These are phyloP conservation scores for Cyprinodon diabolis DNA, from an alignment of 2,797 vertebrate species.

Conservation along the genomic window DNA sequence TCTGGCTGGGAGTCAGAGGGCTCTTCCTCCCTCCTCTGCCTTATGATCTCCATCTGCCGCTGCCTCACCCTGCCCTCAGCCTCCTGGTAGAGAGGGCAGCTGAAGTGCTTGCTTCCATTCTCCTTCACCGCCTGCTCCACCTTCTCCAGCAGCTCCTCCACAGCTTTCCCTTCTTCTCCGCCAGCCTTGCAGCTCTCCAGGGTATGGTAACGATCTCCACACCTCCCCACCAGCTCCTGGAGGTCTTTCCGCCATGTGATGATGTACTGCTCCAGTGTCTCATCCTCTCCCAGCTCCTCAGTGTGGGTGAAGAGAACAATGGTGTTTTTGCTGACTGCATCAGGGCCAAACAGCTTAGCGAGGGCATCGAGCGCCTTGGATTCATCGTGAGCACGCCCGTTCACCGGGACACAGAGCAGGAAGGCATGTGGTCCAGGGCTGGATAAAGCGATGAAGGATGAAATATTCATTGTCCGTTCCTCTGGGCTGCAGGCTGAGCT, in stretches of 20 bases:
- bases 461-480: constrained; percentile 67
- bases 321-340: constrained; percentile 57
- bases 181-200: constrained; percentile 46
- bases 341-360: constrained; percentile 64
- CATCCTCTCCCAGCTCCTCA: constrained; percentile 69
- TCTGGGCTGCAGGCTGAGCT: constrained; percentile 56
- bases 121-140: constrained; percentile 68
- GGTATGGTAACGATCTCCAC: constrained; percentile 69
- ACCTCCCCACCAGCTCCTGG: constrained; percentile 66
- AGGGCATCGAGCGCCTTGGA: constrained; percentile 65
- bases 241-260: constrained; percentile 72
- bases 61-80: constrained; percentile 53
- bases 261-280: constrained; percentile 73
- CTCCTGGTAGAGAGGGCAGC: constrained; percentile 68
- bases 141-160: constrained; percentile 72
- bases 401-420: constrained; percentile 76
- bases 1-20: constrained; percentile 17
- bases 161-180: constrained; percentile 21
- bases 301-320: constrained; percentile 78
- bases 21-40: constrained; percentile 35
- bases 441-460: constrained; percentile 66
- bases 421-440: constrained; percentile 79
- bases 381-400: constrained; percentile 62
- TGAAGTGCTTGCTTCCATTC: constrained; percentile 52
- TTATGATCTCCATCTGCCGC: constrained; percentile 56